A percentile compares a stretch with the other conserved stretches of the same genome.
Evolutionary conservation across 1,140 invertebrate species (phyloP).

Genomic region (Diorhabda elongata): DNA sequence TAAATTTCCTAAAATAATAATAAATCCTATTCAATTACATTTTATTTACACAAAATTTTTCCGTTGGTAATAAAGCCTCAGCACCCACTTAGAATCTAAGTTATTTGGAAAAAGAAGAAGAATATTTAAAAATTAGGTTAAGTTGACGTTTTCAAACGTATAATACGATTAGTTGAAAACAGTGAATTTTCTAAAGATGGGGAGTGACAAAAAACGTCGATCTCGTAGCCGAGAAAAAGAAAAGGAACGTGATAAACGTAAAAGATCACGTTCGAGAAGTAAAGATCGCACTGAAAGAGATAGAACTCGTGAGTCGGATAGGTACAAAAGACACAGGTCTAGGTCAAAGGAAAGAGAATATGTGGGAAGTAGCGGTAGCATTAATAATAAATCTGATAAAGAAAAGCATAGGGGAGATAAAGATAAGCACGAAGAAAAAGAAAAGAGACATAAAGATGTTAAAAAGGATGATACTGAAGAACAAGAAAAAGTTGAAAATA

Average conservation of each 20-base stretch:
- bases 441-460: conserved; percentile 38
- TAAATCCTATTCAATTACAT: no score
- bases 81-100: no score
- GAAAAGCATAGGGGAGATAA: conserved; percentile 39
- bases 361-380: conserved; percentile 46
- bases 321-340: conserved; percentile 44
- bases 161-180: no score
- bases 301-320: conserved; percentile 44
- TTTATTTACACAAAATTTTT: no score
- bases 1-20: no score
- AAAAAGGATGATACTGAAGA: conserved; percentile 43
- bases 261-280: conserved; percentile 41
- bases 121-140: no score
- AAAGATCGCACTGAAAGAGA: conserved; percentile 38
- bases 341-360: conserved; percentile 45
- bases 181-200: conserved; percentile 40
- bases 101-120: no score
- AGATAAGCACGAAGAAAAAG: conserved; percentile 41
- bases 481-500: conserved; percentile 45
- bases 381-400: conserved; percentile 46
- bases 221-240: conserved; percentile 52
- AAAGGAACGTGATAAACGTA: conserved; percentile 42
- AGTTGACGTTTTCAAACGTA: no score
- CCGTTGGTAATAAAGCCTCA: no score
- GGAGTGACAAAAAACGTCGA: conserved; percentile 52